Evolutionary conservation across 2,797 vertebrate genomes (phyloP).

Genomic region (Pelodytes ibericus): DNA sequence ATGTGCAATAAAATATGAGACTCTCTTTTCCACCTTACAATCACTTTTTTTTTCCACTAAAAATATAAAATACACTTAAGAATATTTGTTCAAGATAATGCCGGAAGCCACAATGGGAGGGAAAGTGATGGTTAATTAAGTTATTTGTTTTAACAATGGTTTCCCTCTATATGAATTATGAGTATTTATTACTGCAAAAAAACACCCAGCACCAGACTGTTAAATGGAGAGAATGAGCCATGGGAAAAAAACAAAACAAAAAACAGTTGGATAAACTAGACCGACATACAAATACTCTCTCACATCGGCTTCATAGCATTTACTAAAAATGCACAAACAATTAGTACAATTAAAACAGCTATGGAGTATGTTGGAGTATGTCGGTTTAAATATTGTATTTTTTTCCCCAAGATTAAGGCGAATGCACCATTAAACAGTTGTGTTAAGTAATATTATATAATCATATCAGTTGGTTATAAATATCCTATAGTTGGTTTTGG

Average conservation of each 20-base stretch:
- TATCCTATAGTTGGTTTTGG: not conserved
- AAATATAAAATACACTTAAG: slow-evolving; percentile 24
- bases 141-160: not conserved
- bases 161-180: not conserved
- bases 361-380: slow-evolving; percentile 38
- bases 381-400: slow-evolving; percentile 44
- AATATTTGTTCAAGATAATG: slow-evolving; percentile 5
- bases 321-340: slow-evolving; percentile 39
- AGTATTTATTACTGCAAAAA: not conserved
- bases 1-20: slow-evolving; percentile 52
- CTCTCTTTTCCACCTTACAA: slow-evolving; percentile 46
- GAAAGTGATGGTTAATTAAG: not conserved
- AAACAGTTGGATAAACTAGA: not conserved
- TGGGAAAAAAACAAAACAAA: not conserved
- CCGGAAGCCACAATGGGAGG: slow-evolving; percentile 22
- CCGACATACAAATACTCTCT: not conserved
- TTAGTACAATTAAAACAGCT: slow-evolving; percentile 41
- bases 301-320: slow-evolving; percentile 17
- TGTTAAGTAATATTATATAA: slow-evolving; percentile 15
- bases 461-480: slow-evolving; percentile 12
- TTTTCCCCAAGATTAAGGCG: slow-evolving; percentile 34
- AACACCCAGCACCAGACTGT: not conserved
- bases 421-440: slow-evolving; percentile 38
- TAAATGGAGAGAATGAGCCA: not conserved
- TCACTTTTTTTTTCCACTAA: slow-evolving; percentile 49